Evolutionary conservation across 2,888 invertebrate genomes (phyloP), one percentile per base, ranked within the genome.

Genomic region (Hyposoter didymator): DNA sequence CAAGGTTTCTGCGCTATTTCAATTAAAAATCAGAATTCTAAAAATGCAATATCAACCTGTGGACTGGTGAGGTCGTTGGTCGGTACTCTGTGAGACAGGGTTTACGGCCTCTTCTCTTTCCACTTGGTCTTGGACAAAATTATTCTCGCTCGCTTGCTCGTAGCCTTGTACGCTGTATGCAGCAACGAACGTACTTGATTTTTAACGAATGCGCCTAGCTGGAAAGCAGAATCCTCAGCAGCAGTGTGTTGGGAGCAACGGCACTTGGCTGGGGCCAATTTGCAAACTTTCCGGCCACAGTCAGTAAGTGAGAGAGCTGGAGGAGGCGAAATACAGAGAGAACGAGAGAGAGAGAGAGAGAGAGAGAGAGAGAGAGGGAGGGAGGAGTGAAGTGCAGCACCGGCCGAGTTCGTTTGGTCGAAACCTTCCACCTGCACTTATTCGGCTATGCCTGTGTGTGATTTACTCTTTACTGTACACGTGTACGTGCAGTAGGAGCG

Each of bases 131-230:
- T 39, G 66, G 66, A 49, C 35, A 35, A 74, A 85, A 85, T 83
- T 85, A 85, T 83, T 85, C 55, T 85, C 85, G 80, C 82, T 76
- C 80, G 83, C 76, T 85, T 85, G 82, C 79, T 55, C 72, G 70
- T 70, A 72, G 78, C 47, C 85, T 80, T 59, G 79, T 85, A 82
- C 45, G 75, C 79, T 74, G 76, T 59, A 2, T 80, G 85, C 66
- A 55, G 80, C 84, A 82, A 79, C 78, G 82, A 75, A 74, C 55
- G 82, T 80, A 85, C 85, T 87, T 87, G 87, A 87, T 81, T 86
- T 86, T 87, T 87, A 84, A 87, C 84, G 85, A 87, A 87, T 82
- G 78, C 85, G 78, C 35, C 74, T 47, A 72, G 79, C 85, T 47
- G 74, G 78, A 78, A 80, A 75, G 47, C 74, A 82, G 79, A 64